Base-by-base conservation (phyloP, 1,140 invertebrate species). In the Steinernema khuongi region DNA sequence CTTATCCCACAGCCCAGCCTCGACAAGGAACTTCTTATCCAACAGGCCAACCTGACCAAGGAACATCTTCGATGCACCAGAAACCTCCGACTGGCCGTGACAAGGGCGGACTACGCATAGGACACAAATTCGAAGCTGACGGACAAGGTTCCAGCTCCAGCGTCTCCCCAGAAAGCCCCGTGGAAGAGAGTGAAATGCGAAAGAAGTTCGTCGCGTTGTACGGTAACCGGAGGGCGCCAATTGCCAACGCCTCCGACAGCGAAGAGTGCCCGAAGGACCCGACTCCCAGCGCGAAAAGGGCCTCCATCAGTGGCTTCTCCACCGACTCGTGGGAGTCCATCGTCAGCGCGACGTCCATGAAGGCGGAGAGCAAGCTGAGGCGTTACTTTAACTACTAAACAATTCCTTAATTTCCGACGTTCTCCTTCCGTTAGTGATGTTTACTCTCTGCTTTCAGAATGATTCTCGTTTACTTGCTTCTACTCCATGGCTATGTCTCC, bases 301-400 rank as follows among this genome's bases (percentile, higher is more conserved):
- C 4, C 7, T 60, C 50, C 7, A 22, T 22, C 4, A 60, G 50
- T 60, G 50, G 50, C 14, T 60, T 60, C 50, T 60, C 50, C 7
- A 60, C 50, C 50, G 50, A 60, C 50, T 60, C 50, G 11, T 60
- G 50, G 50, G 50, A 60, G 22, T 60, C 50, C 7, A 22, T 60
- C 7, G 50, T 60, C 50, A 60, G 50, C 50, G 50, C 7, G 11
- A 60, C 50, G 50, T 60, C 50, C 14, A 60, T 60, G 50, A 60
- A 26, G 50, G 50, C 50, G 50, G 50, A 60, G 50, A 60, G 50
- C 50, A 60, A 60, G 50, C 19, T 60, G 50, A 7, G 50, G 19
- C 50, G 50, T 4, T 4, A 60, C 22, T 60, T 60, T 26, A 60
- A 60, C 26, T 60, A 60, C 19, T 60, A 60, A 60, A 14, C n/a